Evolutionary conservation across 2,113 vertebrate species (phyloP), one percentile per base, ranked within the genome.

Genomic region (human (Homo sapiens)): DNA sequence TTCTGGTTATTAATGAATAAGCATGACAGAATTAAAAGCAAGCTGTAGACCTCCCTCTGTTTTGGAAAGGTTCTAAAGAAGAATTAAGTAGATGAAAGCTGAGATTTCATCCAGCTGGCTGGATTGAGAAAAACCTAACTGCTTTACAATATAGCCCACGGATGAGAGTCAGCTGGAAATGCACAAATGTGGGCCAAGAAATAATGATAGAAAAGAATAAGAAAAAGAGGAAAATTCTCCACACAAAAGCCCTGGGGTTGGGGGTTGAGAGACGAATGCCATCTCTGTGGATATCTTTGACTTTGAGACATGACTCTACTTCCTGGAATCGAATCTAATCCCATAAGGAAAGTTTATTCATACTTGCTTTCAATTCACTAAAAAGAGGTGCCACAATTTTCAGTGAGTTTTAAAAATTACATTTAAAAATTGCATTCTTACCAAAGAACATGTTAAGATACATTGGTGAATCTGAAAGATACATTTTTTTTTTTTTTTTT

Each of bases 51-150:
- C 10, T 9, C n/a, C 32, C 38, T 17, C 72, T 52, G 18, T 57
- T 92, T 78, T 70, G 84, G 59, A 96, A 86, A 86, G 73, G 27
- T 52, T 59, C 78, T 40, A 40, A 59, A 43, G 82, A 87, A 96
- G 50, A 61, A 59, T 70, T 83, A 82, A 86, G 20, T 35, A 57
- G n/a, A 81, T n/a, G 10, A 66, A 76, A 79, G 30, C 22, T n/a
- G 40, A 70, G 57, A 72, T 70, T 89, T 96, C 59, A 45, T 70
- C 22, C 8, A 59, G 23, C 38, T 78, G 76, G 78, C 83, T 92
- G 55, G 35, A 30, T 32, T 43, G 50, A 48, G 81, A 59, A 79
- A 84, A 87, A 23, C 5, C 38, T 38, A 90, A 81, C 25, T 57
- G 50, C 43, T 89, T 6, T 52, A 48, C 7, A 50, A 5, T 83